Base-by-base conservation (phyloP, 2,888 invertebrate genomes). In the Luperina testacea region DNA sequence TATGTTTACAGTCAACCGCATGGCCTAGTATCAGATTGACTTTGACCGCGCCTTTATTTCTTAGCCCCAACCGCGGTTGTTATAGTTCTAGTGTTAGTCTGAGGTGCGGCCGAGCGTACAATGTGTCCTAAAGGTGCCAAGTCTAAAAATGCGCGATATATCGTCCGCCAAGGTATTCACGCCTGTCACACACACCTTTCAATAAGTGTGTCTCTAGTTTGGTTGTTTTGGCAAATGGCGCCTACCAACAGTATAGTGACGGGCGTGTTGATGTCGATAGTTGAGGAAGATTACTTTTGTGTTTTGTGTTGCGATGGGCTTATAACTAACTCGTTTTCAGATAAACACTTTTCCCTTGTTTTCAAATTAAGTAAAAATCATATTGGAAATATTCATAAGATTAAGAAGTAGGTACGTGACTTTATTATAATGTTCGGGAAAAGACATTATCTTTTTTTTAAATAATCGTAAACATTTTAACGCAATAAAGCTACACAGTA, bases 201-300 rank as follows among this genome's bases (percentile, higher is more conserved):
- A 92, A 87, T 93, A 88, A 87, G 87, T 89, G 88, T 86, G 91
- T 92, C 90, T 89, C 89, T 85, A 84, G 89, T 90, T 90, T 90
- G 91, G 92, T 93, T 90, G 92, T 92, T 94, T 94, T 95, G 95
- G 95, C 94, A 94, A 92, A 91, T 92, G 95, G 95, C 95, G 95
- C 96, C 92, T 91, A 90, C 84, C 86, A 75, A 87, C 87, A 78
- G 76, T 64, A 6, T 90, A 92, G 93, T 84, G 92, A 86, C 84
- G 93, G 24, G 82, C 67, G 59, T 68, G 76, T 80, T 81, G 38
- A 74, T 87, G 77, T 89, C 90, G 90, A 89, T 87, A 82, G 13
- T 48, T 71, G n/a, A 11, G 7, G n/a, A 71, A 32, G 1, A 71
- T n/a, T 9, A 57, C 17, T 9, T 38, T 1, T 38, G 17, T 24